Base-by-base conservation (phyloP, 2,888 invertebrate species). In the Synanthedon formicaeformis region DNA sequence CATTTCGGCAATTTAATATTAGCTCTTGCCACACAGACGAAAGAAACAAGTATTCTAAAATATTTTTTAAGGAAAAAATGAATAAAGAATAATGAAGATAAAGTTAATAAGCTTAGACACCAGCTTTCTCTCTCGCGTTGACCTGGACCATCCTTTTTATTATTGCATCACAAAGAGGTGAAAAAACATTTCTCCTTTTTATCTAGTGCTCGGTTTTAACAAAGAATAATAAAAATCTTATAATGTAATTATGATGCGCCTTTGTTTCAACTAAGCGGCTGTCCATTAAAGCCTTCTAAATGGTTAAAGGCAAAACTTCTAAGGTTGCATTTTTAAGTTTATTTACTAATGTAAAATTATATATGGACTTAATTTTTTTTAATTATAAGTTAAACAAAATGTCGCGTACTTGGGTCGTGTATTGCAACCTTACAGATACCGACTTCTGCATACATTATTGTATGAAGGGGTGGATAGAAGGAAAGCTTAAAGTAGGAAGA, bases 21-120 rank as follows among this genome's bases (percentile, higher is more conserved):
- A 34, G 10, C 34, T 34, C 34, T 34, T 34, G 34, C 34, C 3
- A 40, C 50, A 40, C 52, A 48, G 52, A 54, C 51, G 48, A 53
- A 52, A 14, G 41, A 14, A 41, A 51, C 51, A 54, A 41, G 51
- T 45, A 50, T 16, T 34, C n/a, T n/a, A 50, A 51, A 56, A 52
- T 40, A 53, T 50, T 55, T 53, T 53, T 56, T 53, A 4, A 16
- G 13, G 12, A 41, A 57, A 34, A 58, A 53, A 60, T 57, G 60
- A 63, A 55, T 60, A 65, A 65, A 66, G 63, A 61, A 69, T 67
- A 69, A 64, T 60, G 62, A 66, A 69, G 66, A 64, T 65, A 64
- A 63, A 73, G 69, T 77, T 80, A 81, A 81, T 81, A 80, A 78
- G 78, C 79, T 79, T 76, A 79, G 67, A 68, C 69, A 71, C 64